Conservation (phyloP, 1,140 invertebrate genomes). For the Agraylea sexmaculata region DNA sequence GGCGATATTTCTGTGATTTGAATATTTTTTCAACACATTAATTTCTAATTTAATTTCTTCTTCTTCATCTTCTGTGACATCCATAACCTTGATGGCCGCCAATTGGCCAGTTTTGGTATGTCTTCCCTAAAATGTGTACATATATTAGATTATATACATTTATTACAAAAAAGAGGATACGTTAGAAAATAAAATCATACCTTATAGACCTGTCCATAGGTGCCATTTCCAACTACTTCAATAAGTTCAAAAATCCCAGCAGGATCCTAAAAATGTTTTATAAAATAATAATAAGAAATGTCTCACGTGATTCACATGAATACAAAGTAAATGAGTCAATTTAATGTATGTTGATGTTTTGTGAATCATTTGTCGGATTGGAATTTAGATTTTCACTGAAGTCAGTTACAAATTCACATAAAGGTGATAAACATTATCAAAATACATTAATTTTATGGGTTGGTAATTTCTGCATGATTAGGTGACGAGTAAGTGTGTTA, state of each 20-base stretch:
- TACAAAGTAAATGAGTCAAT: no score
- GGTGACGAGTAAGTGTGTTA: no score
- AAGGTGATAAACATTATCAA: no score
- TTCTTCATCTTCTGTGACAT: constrained; percentile 99
- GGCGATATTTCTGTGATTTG: constrained; percentile 98
- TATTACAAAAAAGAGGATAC: constrained; percentile 10
- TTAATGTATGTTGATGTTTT: no score
- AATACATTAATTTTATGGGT: no score
- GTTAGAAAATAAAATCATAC: constrained; percentile 39
- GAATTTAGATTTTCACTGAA: no score
- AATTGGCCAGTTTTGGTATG: constrained; percentile 98
- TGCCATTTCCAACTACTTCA: constrained; percentile 99
- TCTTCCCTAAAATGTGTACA: constrained; percentile 61
- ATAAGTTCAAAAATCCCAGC: constrained; percentile 99
- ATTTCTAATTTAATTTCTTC: constrained; percentile 99
- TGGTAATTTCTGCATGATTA: no score
- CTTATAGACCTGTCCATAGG: constrained; percentile 99
- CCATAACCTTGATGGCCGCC: constrained; percentile 99
- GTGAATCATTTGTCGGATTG: no score
- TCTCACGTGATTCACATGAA: no score
- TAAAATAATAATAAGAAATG: no score
- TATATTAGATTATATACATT: neutral
- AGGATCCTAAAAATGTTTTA: constrained; percentile 90
- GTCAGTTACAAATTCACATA: no score
- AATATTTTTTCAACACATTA: constrained; percentile 98